phyloP scores from a whole-genome alignment of 2,888 invertebrate species.

The Calameuta idolon region DNA sequence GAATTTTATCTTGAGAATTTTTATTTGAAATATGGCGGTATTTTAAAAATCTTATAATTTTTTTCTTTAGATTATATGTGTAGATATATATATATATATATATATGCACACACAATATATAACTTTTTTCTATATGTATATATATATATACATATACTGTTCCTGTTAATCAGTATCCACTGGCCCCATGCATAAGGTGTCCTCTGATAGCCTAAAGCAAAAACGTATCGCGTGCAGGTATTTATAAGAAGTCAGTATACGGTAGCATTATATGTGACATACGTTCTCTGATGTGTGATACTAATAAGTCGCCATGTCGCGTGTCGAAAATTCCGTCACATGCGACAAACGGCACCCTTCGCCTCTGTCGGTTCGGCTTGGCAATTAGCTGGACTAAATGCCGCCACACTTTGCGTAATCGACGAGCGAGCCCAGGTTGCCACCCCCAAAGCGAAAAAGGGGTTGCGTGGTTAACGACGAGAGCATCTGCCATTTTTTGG shows the following conservation, averaged over 20 bases:
- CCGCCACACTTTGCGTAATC: slow-evolving; percentile 58
- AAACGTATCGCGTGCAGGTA: slow-evolving; percentile 3
- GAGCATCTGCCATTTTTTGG: slow-evolving; percentile 4
- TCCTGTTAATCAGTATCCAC: slow-evolving; percentile 13
- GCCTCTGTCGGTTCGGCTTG: slow-evolving; percentile 32
- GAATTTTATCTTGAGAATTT: too few species aligned
- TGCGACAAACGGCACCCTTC: slow-evolving; percentile 26
- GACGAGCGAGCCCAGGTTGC: slow-evolving; percentile 27
- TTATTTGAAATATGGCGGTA: not conserved
- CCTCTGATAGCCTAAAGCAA: not conserved
- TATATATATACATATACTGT: slow-evolving; percentile 8
- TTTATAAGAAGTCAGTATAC: not conserved
- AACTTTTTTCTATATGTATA: not conserved
- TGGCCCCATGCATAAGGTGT: slow-evolving; percentile 16
- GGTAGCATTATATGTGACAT: slow-evolving; percentile 34
- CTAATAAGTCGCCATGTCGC: slow-evolving; percentile 49
- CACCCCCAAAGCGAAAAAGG: not conserved
- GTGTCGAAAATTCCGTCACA: slow-evolving; percentile 53
- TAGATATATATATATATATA: not conserved
- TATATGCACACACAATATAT: not conserved
- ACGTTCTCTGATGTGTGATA: slow-evolving; percentile 45
- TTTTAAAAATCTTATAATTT: not conserved
- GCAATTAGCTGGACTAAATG: slow-evolving; percentile 58
- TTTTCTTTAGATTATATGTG: slow-evolving; percentile 4
- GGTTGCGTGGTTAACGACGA: slow-evolving; percentile 4